These are phyloP conservation scores for Apodemia mormo DNA, from an alignment of 2,888 invertebrate species.

Conservation along the genomic window DNA sequence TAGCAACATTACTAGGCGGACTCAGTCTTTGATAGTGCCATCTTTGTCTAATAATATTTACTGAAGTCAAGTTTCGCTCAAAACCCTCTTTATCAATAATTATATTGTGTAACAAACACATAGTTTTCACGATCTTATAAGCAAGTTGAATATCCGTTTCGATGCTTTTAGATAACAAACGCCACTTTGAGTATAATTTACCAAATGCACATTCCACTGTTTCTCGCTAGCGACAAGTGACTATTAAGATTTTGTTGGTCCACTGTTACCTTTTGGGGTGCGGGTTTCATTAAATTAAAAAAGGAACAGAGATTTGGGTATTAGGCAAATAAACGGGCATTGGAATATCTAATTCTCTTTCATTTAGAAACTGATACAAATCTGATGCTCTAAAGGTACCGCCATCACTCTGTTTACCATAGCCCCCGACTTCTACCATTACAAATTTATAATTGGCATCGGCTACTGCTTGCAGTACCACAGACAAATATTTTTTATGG, in stretches of 20 bases:
- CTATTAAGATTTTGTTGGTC: neutral
- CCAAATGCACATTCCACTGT: conserved; percentile 6
- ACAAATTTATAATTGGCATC: conserved; percentile 35
- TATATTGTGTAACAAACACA: neutral
- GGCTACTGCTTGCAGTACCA: conserved; percentile 36
- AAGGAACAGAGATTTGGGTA: neutral
- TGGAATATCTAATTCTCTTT: neutral
- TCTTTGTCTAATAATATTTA: neutral
- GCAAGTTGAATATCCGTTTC: neutral
- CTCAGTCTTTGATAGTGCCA: neutral
- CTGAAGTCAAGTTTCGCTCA: neutral
- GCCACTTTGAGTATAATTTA: neutral
- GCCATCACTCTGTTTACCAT: neutral
- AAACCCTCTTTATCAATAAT: neutral
- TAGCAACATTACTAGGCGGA: neutral
- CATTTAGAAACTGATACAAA: neutral
- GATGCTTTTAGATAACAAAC: neutral
- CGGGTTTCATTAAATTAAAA: neutral
- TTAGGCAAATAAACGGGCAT: neutral
- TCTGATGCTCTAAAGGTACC: neutral
- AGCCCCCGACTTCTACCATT: neutral
- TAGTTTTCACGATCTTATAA: neutral
- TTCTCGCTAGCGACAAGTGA: neutral
- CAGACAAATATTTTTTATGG: conserved; percentile 42
- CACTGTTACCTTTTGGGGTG: too few relatives aligned